phyloP scores from a whole-genome alignment of 2,797 vertebrate species.

The Pangasius macronema region DNA sequence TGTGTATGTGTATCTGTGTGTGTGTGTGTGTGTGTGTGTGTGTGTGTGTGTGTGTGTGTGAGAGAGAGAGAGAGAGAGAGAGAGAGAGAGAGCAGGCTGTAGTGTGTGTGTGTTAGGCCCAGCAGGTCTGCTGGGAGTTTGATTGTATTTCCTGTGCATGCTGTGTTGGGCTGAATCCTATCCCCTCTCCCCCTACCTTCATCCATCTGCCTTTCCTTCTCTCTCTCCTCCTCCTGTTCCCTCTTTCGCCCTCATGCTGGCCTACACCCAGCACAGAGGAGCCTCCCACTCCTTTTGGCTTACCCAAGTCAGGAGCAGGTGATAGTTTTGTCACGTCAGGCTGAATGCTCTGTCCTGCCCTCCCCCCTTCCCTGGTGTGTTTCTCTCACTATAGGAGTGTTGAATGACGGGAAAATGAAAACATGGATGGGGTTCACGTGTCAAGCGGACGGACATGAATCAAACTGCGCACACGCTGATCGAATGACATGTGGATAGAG shows the following conservation, averaged over 20 bases:
- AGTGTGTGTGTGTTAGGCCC: constrained; percentile 53
- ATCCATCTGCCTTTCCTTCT: constrained; percentile 57
- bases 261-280: constrained; percentile 29
- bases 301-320: constrained; percentile 34
- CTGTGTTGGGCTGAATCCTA: constrained; percentile 58
- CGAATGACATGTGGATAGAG: background rate
- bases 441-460: constrained; percentile 1
- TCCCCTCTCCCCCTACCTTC: constrained; percentile 58
- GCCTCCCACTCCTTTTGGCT: constrained; percentile 27
- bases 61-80: constrained; percentile 4
- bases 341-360: constrained; percentile 32
- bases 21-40: constrained; percentile 55
- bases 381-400: constrained; percentile 23
- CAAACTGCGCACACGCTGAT: background rate
- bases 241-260: constrained; percentile 16
- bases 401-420: constrained; percentile 27
- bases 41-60: background rate
- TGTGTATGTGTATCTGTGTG: background rate
- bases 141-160: constrained; percentile 72
- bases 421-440: constrained; percentile 20
- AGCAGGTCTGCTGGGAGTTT: constrained; percentile 72
- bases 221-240: constrained; percentile 19
- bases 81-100: constrained; percentile 32
- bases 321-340: constrained; percentile 41
- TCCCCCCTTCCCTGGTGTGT: constrained; percentile 18